Base-by-base conservation (phyloP, 2,888 invertebrate genomes). In the Congeria kusceri region DNA sequence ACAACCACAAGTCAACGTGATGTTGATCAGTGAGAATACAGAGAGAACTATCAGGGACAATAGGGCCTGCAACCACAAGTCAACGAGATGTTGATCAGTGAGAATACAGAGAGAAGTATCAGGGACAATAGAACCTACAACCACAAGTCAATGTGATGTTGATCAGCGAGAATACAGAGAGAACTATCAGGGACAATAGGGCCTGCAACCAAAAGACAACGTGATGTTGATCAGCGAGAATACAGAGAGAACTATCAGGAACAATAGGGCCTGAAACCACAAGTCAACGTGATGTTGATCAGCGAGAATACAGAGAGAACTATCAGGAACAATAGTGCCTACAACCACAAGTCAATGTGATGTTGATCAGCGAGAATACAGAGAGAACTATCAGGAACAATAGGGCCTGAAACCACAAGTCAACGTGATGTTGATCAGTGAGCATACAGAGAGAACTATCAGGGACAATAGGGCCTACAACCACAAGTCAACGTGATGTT, bases 31-130 rank as follows among this genome's bases (percentile, higher is more conserved):
- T 92, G 94, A 83, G 70, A 90, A 91, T n/a, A 91, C 7, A 0
- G 80, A n/a, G 23, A 93, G 75, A 18, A 92, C 80, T 0, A 90
- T 66, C 15, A 87, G 75, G 0, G 91, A 91, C 18, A 90, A 62
- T 11, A 88, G 72, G 11, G 89, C 84, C 92, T 92, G 86, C 13
- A 90, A 39, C 15, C 39, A 39, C 39, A 39, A 1, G 39, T n/a
- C n/a, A 97, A 96, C 0, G 96, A 96, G 3, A 96, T 95, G 0
- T 97, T 96, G 62, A 97, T 96, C 96, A 93, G 5, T 92, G 94
- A 83, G 70, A 90, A 91, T n/a, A 91, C 7, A 0, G 80, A n/a
- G 23, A 93, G 75, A 18, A 92, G 80, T 0, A 90, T 66, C 15
- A 87, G 75, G 0, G 91, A 91, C 18, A 90, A 62, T 11, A 88